Evolutionary conservation across 2,113 vertebrate genomes (phyloP).

Genomic region (Ceuthmochares aereus): DNA sequence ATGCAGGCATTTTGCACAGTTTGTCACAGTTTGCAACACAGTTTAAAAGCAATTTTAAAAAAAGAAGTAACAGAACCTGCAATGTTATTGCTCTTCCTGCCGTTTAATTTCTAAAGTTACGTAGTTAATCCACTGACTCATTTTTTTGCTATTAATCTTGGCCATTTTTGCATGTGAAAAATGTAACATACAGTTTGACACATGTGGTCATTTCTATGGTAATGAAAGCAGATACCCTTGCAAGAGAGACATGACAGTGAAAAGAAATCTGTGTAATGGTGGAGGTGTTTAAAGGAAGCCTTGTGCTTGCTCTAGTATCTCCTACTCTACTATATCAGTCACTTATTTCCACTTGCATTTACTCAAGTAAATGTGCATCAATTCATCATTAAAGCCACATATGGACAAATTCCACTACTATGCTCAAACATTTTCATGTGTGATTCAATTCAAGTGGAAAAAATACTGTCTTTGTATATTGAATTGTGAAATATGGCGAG

Average conservation of each 20-base stretch:
- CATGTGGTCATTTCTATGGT: not conserved
- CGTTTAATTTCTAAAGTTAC: constrained; percentile 32
- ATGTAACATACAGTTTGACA: constrained; percentile 18
- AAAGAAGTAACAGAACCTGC: not conserved
- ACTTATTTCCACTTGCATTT: not conserved
- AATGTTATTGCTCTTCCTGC: not conserved
- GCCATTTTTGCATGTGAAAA: constrained; percentile 37
- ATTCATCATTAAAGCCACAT: not conserved
- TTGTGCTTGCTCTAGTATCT: not conserved
- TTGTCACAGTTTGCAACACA: not conserved
- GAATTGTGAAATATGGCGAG: not conserved
- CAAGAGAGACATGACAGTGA: not conserved
- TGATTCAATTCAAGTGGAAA: not conserved
- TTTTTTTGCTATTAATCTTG: constrained; percentile 22
- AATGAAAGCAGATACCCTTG: not conserved
- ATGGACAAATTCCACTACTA: not conserved
- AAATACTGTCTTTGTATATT: not conserved
- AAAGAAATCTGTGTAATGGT: not conserved
- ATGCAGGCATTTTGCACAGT: not conserved
- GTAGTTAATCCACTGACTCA: not conserved
- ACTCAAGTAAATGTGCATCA: not conserved
- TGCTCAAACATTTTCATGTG: not conserved
- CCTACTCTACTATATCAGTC: not conserved
- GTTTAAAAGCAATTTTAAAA: not conserved
- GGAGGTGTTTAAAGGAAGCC: not conserved